Evolutionary conservation across 1,140 invertebrate species (phyloP), one percentile per base, ranked within the genome.

Genomic region (Dryas iulia): DNA sequence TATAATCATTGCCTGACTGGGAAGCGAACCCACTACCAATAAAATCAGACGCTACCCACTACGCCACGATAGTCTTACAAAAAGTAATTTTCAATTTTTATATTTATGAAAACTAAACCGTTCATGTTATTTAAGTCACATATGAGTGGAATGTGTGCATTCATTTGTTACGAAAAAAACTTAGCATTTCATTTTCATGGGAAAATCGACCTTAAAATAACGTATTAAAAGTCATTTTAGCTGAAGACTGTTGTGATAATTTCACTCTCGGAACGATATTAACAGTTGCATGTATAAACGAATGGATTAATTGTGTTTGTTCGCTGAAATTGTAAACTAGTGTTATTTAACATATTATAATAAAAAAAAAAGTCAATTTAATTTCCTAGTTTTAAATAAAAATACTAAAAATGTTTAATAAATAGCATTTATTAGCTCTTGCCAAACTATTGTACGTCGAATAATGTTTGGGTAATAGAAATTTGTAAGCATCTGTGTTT

Each of bases 241-340:
- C 26, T 33, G 8, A 4, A 31, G 4, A 11, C 14, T 8, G 3
- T 21, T 8, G 26, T 47, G 11, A 21, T 12, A 60, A 31, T 66
- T 66, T 66, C 65, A 59, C 65, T 66, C 58, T 66, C 65, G 31
- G 58, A 21, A 66, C 57, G 56, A 59, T 58, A 66, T 66, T 66
- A 66, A 66, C 57, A 53, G 57, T 66, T 54, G 65, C 58, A 59
- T 66, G 56, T 59, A 65, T 58, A 54, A 65, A 33, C 35, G 59
- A 60, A 53, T 25, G 59, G 24, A 47, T 62, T 52, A 62, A 66
- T 60, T 59, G 57, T 58, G 57, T 31, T 33, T 58, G 39, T 59
- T 61, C 59, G 57, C 53, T 61, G 7, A 23, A 62, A 26, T 53
- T 31, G 35, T 61, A 52, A 25, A 31, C 57, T 33, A 33, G 23